These are phyloP conservation scores for Oscarella lobularis DNA, from an alignment of 37 sponge, comb jelly and placozoan species.

Conservation along the genomic window DNA sequence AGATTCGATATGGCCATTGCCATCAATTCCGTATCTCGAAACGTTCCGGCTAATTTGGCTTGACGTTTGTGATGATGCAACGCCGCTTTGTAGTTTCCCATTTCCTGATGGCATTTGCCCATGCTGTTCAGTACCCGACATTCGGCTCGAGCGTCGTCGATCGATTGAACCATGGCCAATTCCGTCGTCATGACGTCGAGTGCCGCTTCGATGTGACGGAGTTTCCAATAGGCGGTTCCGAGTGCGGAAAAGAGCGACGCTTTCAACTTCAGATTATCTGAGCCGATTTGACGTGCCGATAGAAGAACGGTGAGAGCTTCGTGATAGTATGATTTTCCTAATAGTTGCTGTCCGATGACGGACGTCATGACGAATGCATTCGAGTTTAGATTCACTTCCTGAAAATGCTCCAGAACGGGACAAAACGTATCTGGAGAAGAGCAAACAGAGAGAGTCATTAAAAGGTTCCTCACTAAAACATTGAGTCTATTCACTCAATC, in stretches of 20 bases:
- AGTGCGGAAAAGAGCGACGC: constrained; percentile 82
- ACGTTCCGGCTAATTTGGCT: constrained; percentile 3
- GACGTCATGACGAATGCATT: constrained; percentile 81
- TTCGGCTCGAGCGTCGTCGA: constrained; percentile 50
- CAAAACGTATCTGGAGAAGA: constrained; percentile 59
- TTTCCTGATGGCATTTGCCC: constrained; percentile 2
- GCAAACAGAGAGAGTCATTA: no score
- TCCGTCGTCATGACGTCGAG: constrained; percentile 74
- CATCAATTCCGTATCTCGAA: constrained; percentile 8
- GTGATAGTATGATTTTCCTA: constrained; percentile 22
- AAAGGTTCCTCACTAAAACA: no score
- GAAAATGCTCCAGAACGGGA: constrained; percentile 57
- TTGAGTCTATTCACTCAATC: no score
- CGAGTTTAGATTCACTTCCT: constrained; percentile 53
- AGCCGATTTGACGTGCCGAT: constrained; percentile 65
- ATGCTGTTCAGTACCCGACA: constrained; percentile 52
- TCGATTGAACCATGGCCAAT: constrained; percentile 39
- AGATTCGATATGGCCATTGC: constrained; percentile 10
- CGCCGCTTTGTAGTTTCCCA: constrained; percentile 10
- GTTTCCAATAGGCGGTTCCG: constrained; percentile 74
- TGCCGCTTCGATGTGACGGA: constrained; percentile 50
- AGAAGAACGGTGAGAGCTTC: constrained; percentile 67
- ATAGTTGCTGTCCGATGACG: constrained; percentile 78
- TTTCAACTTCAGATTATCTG: constrained; percentile 82
- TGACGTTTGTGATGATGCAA: constrained; percentile 17